These are phyloP conservation scores for Passerina amoena DNA, from an alignment of 2,113 vertebrate genomes.

Conservation along the genomic window DNA sequence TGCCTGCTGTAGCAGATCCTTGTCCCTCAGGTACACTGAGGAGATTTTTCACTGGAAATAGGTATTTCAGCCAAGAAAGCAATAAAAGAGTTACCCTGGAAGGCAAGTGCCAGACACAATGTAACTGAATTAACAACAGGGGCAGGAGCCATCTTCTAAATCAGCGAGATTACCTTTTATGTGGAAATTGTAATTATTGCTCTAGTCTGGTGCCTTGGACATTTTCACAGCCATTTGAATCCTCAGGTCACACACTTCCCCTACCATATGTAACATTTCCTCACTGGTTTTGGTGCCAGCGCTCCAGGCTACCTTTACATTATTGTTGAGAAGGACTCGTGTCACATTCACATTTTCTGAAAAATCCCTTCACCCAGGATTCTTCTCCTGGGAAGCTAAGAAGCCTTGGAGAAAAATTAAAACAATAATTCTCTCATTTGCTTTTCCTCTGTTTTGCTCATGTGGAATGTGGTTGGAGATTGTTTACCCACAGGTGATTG, in stretches of 20 bases:
- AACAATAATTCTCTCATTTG: no score
- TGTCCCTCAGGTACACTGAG: background rate
- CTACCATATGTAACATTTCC: background rate
- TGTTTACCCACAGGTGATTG: no score
- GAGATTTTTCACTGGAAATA: background rate
- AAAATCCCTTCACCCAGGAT: no score
- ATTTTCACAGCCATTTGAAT: background rate
- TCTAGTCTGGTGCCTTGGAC: background rate
- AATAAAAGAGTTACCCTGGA: background rate
- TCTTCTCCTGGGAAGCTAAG: no score
- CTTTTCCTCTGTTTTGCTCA: no score
- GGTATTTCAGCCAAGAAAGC: background rate
- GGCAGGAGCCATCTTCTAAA: background rate
- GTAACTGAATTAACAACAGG: background rate
- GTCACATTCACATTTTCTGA: no score
- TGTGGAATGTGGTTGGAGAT: no score
- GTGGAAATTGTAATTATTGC: background rate
- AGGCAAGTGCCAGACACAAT: background rate
- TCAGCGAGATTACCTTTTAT: background rate
- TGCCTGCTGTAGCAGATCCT: background rate
- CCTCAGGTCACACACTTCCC: background rate
- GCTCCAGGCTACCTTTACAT: background rate
- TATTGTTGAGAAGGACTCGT: background rate
- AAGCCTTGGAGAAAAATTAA: no score
- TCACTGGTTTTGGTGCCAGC: background rate